A percentile compares a stretch with the other conserved stretches of the same genome.
These are phyloP conservation scores for Psilanteris sp. DNA, from an alignment of 1,140 invertebrate genomes.

Conservation along the genomic window DNA sequence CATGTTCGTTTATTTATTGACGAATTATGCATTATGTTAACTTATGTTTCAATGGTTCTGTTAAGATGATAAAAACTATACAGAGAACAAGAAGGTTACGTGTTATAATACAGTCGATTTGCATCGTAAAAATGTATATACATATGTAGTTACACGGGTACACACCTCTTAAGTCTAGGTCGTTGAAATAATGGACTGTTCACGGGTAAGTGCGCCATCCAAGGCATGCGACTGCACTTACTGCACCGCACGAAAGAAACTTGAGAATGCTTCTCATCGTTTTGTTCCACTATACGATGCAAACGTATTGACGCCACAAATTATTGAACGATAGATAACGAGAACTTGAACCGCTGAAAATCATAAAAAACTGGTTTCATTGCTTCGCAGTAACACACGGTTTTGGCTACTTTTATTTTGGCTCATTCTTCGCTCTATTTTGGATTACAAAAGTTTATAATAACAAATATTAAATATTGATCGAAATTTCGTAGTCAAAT, in stretches of 20 bases:
- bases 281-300: constrained; percentile 46
- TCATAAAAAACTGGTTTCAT: no score
- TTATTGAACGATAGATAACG: constrained; percentile 10
- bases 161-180: constrained; percentile 59
- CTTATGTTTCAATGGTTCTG: constrained; percentile 35
- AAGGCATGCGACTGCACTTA: constrained; percentile 64
- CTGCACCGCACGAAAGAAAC: constrained; percentile 59
- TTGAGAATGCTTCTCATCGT: constrained; percentile 54
- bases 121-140: constrained; percentile 66
- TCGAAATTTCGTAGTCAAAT: no score
- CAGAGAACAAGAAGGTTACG: constrained; percentile 54
- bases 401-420: no score
- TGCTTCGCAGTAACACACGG: no score
- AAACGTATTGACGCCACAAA: constrained; percentile 33
- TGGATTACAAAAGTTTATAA: no score
- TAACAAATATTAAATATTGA: no score
- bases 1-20: constrained; percentile 44
- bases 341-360: background rate
- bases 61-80: constrained; percentile 28
- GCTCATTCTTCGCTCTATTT: no score
- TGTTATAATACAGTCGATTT: constrained; percentile 64
- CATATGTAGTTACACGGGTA: constrained; percentile 63
- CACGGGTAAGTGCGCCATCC: constrained; percentile 57
- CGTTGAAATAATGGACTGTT: constrained; percentile 66
- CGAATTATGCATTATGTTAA: constrained; percentile 55